These are phyloP conservation scores for Cardiocondyla obscurior DNA, from an alignment of 1,140 invertebrate species.

Conservation along the genomic window DNA sequence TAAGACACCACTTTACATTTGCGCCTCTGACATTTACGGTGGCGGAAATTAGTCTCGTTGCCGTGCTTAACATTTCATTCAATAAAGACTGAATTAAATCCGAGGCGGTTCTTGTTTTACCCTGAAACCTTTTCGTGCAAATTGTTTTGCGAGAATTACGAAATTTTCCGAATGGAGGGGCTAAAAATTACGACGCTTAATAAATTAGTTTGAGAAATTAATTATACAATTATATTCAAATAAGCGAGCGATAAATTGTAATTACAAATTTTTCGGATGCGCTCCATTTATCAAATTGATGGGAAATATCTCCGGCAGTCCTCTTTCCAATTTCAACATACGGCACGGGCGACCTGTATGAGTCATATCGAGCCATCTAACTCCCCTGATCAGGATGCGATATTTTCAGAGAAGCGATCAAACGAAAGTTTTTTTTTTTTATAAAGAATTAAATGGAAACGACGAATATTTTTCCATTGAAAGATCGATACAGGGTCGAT, in stretches of 20 bases:
- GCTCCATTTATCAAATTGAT: not conserved
- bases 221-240: not conserved
- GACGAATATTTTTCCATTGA: not conserved
- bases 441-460: slow-evolving; percentile 20
- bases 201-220: not conserved
- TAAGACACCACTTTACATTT: slow-evolving; percentile 17
- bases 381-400: slow-evolving; percentile 48
- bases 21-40: not conserved
- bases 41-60: slow-evolving; percentile 10
- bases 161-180: not conserved
- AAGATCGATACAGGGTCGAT: not conserved
- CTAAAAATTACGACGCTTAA: not conserved
- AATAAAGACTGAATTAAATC: slow-evolving; percentile 1
- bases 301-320: not conserved
- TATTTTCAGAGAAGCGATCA: slow-evolving; percentile 55
- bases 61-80: slow-evolving; percentile 16
- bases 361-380: slow-evolving; percentile 49
- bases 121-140: not conserved
- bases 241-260: not conserved
- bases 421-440: slow-evolving; percentile 50
- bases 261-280: not conserved
- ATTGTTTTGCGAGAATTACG: not conserved
- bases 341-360: slow-evolving; percentile 48
- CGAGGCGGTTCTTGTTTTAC: not conserved
- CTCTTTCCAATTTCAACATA: slow-evolving; percentile 34